Evolutionary conservation across 2,888 invertebrate species (phyloP), one percentile per base, ranked within the genome.

Genomic region (Mechanitis mazaeus): DNA sequence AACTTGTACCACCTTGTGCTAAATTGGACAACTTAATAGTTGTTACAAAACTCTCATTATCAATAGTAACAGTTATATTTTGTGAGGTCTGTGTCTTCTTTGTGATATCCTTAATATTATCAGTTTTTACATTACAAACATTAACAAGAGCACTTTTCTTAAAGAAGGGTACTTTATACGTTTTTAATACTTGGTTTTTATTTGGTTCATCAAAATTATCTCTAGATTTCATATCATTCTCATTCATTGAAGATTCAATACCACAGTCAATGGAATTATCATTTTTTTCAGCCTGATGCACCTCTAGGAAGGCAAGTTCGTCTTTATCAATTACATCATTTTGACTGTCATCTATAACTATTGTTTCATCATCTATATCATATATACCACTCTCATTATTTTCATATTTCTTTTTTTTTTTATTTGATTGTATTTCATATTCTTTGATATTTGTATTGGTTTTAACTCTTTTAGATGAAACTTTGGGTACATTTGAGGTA

Each of bases 281-380:
- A 7, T 74, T 72, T 58, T 78, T 68, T 59, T 80, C 77, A 67
- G 82, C 82, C 67, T 78, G 72, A 54, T 76, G 63, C 12, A 88
- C 81, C 65, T 83, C 84, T 46, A 80, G 65, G 70, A 77, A 82
- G 61, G 88, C 87, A 47, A 77, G 68, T 69, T 68, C 74, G 72
- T 90, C 89, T 74, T 87, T 89, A 72, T 88, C 85, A 60, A 79
- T 45, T 54, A 60, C 57, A 61, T 74, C 59, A 69, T 68, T 76
- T 68, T 78, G 78, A 54, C 80, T 77, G 61, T 84, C 84, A 69
- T 85, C 77, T 68, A 87, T 82, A 3, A 78, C 66, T 68, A 79
- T 77, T 9, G 69, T 67, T 50, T 83, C 81, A 75, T 83, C 77
- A n/a, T n/a, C n/a, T n/a, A n/a, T n/a, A n/a, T n/a, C n/a, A 5